Conservation (phyloP, 2,888 invertebrate species). For the Schrankia costaestrigalis region DNA sequence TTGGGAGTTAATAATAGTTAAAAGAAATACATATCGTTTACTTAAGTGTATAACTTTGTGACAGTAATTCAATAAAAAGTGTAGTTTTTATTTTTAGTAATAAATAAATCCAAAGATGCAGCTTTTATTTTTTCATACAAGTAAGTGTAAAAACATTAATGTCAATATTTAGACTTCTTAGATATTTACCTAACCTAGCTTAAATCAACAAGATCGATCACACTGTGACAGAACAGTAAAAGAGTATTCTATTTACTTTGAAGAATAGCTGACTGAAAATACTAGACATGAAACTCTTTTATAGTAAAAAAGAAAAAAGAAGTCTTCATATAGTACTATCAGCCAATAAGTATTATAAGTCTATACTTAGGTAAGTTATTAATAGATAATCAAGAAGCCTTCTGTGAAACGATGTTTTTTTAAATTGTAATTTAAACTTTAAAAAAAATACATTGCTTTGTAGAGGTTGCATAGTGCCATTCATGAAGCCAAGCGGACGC, state of each 20-base stretch:
- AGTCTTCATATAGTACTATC: constrained; percentile 26
- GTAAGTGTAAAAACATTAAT: constrained; percentile 48
- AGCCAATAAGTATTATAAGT: constrained; percentile 42
- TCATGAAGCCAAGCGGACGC: constrained; percentile 8
- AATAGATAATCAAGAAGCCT: constrained; percentile 42
- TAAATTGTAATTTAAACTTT: constrained; percentile 23
- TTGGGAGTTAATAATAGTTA: constrained; percentile 46
- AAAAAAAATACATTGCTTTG: constrained; percentile 25
- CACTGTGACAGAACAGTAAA: too few species aligned
- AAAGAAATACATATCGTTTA: constrained; percentile 73
- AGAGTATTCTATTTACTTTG: too few species aligned
- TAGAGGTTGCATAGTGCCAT: constrained; percentile 34
- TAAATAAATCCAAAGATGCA: constrained; percentile 68
- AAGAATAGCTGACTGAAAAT: too few species aligned
- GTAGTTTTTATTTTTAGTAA: constrained; percentile 47
- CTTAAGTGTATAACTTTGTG: constrained; percentile 62
- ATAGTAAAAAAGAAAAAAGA: neutral
- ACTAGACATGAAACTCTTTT: too few species aligned
- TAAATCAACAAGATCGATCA: too few species aligned
- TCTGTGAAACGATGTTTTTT: constrained; percentile 37
- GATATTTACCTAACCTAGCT: neutral
- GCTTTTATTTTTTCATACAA: constrained; percentile 72
- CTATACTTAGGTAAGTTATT: constrained; percentile 41
- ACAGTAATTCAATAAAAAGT: constrained; percentile 66
- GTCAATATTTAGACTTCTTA: constrained; percentile 27